Base-by-base conservation (phyloP, 2,888 invertebrate species). In the Stenurella melanura region DNA sequence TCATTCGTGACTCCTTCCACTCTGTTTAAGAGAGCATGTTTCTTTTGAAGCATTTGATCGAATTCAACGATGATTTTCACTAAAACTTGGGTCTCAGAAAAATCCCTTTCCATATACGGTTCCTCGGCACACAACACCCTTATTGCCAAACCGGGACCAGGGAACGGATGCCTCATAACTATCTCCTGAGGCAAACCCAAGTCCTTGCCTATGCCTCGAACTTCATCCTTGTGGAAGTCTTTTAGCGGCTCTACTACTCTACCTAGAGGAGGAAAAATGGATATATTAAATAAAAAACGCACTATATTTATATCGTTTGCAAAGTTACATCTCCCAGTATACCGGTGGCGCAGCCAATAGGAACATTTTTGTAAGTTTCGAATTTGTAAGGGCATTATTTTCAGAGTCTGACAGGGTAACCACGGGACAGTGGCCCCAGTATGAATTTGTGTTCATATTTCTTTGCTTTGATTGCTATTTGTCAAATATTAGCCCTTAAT, bases 221-320 rank as follows among this genome's bases (percentile, higher is more conserved):
- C 97, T 92, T 99, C 99, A 88, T 99, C 99, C 91, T 99, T 99
- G 90, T 99, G 99, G 89, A 99, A 99, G 91, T 99, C 99, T 90
- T 95, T 95, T 74, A 99, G 92, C n/a, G 99, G 99, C 90, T 99
- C 99, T 12, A 99, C 95, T 19, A 99, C 98, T 73, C 97, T 92
- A 12, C 98, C 81, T 81, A 26, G 4, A 26, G 4, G 4, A 26
- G 34, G 54, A 77, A 73, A 9, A 58, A 11, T 18, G 9, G 9
- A 56, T 18, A 56, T 6, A 56, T 18, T 10, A 18, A 42, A 42
- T 42, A 15, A 12, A 42, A 42, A 42, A 42, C 7, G n/a, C n/a
- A n/a, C n/a, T n/a, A n/a, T n/a, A n/a, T n/a, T n/a, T n/a, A n/a
- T n/a, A n/a, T n/a, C n/a, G n/a, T n/a, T n/a, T n/a, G n/a, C n/a